Evolutionary conservation across 2,797 vertebrate genomes (phyloP).

Genomic region (Aldrovandia affinis): DNA sequence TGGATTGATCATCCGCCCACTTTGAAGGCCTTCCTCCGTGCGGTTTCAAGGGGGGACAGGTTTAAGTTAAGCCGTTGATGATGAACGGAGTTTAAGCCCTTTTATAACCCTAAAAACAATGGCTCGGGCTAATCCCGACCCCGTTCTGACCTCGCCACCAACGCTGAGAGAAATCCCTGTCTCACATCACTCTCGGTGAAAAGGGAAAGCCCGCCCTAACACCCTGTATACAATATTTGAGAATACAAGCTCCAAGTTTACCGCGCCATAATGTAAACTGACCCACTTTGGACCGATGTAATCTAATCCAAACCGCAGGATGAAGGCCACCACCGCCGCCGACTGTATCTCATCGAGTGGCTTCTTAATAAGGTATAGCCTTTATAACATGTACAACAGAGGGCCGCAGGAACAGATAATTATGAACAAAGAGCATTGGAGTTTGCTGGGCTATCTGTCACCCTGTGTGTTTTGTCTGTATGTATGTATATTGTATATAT

Average conservation of each 20-base stretch:
- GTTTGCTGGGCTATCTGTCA: neutral
- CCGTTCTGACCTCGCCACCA: neutral
- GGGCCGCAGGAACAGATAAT: neutral
- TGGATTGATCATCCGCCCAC: neutral
- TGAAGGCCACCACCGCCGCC: neutral
- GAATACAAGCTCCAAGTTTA: neutral
- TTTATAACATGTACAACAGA: neutral
- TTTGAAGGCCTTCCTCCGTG: too few relatives aligned
- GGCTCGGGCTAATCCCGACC: neutral
- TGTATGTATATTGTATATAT: neutral
- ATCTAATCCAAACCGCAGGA: neutral
- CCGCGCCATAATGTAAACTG: neutral
- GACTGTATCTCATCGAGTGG: conserved; percentile 2
- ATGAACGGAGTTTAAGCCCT: neutral
- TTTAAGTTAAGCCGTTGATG: conserved; percentile 1
- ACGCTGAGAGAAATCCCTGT: neutral
- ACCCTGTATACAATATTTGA: neutral
- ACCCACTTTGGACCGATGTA: neutral
- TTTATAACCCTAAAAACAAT: neutral
- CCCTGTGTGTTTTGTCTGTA: neutral
- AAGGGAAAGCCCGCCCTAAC: neutral
- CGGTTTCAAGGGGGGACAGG: neutral
- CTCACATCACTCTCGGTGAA: neutral
- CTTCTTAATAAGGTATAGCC: neutral
- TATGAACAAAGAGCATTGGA: neutral